Percentiles rank a stretch among this genome's conserved stretches.
phyloP scores from a whole-genome alignment of 2,113 vertebrate genomes.

The Neomonachus schauinslandi region DNA sequence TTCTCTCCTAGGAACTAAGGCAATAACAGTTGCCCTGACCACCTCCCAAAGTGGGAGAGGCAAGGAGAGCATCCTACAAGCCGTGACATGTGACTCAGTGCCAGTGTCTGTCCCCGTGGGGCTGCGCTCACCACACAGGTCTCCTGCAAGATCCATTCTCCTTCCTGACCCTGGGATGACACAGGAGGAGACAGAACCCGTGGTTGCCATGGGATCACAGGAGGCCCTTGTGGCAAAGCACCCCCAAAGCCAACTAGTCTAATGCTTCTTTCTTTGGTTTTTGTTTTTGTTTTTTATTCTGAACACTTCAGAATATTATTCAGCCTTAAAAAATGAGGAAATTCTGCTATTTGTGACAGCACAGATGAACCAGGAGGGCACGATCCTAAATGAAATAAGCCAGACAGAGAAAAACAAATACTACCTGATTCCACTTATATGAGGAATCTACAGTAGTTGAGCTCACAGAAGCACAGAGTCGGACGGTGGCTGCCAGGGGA shows the following conservation, averaged over 20 bases:
- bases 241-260: not conserved
- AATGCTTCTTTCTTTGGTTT: not conserved
- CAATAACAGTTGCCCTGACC: not conserved
- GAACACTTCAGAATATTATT: not conserved
- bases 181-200: not conserved
- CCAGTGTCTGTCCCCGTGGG: too few relatives aligned
- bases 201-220: not conserved
- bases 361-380: not conserved
- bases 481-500: not conserved
- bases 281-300: not conserved
- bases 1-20: not conserved
- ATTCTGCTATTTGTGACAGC: not conserved
- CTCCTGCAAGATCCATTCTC: not conserved
- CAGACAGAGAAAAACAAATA: not conserved
- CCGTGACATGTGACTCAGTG: not conserved
- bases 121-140: not conserved
- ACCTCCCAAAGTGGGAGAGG: not conserved
- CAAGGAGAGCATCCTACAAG: fast-evolving
- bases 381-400: not conserved
- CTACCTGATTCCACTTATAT: too few relatives aligned
- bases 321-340: not conserved
- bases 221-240: not conserved
- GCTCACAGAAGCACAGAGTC: not conserved
- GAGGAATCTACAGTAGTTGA: not conserved
- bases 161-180: not conserved